Base-by-base conservation (phyloP, 2,888 invertebrate species). In the Anodontia alba region DNA sequence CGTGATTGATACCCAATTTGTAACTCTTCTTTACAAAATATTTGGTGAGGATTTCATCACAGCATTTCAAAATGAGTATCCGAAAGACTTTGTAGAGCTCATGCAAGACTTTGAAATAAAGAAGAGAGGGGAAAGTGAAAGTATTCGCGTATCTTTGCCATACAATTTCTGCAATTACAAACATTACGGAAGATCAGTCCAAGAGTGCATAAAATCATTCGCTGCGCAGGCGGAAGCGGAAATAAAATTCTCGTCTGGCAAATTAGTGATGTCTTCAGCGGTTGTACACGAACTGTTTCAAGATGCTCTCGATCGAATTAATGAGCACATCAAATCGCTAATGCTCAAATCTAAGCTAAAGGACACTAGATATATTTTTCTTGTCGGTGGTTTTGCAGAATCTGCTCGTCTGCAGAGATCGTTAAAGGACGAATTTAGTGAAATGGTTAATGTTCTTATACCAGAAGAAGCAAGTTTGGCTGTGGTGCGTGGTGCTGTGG, bases 311-410 rank as follows among this genome's bases (percentile, higher is more conserved):
- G 76, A 80, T 23, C 90, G 91, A 75, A 92, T 91, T 26, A 91
- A 89, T 68, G 89, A 88, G 31, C 92, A 92, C 72, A 89, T 92
- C 15, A 81, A 87, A 5, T 76, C 86, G 26, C 83, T 92, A 15
- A 83, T 92, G 62, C 87, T 88, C 42, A 90, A 89, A 72, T 87
- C 90, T 0, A 91, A 90, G 82, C 84, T 91, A 71, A 91, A 90
- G 74, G 92, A 92, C 57, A 74, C 90, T 3, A 87, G 88, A 67
- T 89, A 88, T 67, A 90, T 92, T 36, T 92, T 92, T 78, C 84
- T 92, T 10, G 92, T 92, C 10, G 92, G 92, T 15, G 92, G 92
- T 0, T 92, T 92, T 73, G 92, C 92, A 0, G 92, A 92, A 73
- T 92, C 91, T 0, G 84, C 83, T 8, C 87, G 91, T 23, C 86